Evolutionary conservation across 1,140 invertebrate species (phyloP).

Genomic region (Drosophila bipectinata): DNA sequence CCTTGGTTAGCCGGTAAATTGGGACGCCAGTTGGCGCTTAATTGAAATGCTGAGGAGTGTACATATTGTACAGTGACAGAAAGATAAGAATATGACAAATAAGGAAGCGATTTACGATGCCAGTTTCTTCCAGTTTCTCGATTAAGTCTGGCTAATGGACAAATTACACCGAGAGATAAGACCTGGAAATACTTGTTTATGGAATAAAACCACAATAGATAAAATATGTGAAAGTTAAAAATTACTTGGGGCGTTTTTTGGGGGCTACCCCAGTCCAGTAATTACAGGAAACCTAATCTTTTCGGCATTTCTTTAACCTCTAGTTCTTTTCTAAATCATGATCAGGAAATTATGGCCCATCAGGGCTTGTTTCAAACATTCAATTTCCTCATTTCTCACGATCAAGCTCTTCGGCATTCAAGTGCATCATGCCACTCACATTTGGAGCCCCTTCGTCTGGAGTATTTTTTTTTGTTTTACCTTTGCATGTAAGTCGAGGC

Average conservation of each 20-base stretch:
- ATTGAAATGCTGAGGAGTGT: slow-evolving; percentile 45
- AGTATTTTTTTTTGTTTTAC: slow-evolving; percentile 8
- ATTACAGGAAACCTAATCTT: background rate
- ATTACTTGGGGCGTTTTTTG: background rate
- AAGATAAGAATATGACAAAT: slow-evolving; percentile 43
- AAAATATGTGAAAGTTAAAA: background rate
- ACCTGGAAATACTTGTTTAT: background rate
- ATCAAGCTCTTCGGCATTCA: slow-evolving; percentile 16
- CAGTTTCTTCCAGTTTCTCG: slow-evolving; percentile 34
- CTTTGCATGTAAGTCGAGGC: slow-evolving; percentile 27
- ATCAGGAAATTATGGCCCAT: slow-evolving; percentile 21
- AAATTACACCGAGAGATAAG: slow-evolving; percentile 31
- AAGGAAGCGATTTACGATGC: slow-evolving; percentile 36
- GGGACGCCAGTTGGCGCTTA: slow-evolving; percentile 35
- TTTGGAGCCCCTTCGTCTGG: slow-evolving; percentile 11
- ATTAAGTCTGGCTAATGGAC: slow-evolving; percentile 27
- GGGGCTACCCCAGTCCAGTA: background rate
- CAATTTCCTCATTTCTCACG: slow-evolving; percentile 35
- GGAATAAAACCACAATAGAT: background rate
- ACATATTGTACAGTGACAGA: slow-evolving; percentile 6
- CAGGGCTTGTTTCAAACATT: background rate
- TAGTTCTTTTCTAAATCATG: slow-evolving; percentile 19
- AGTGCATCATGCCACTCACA: slow-evolving; percentile 13
- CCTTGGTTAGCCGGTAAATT: slow-evolving; percentile 28
- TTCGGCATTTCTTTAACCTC: background rate